Evolutionary conservation across 53 echinoderm and acorn worm genomes (phyloP).

Genomic region (Echinarachnius parma): DNA sequence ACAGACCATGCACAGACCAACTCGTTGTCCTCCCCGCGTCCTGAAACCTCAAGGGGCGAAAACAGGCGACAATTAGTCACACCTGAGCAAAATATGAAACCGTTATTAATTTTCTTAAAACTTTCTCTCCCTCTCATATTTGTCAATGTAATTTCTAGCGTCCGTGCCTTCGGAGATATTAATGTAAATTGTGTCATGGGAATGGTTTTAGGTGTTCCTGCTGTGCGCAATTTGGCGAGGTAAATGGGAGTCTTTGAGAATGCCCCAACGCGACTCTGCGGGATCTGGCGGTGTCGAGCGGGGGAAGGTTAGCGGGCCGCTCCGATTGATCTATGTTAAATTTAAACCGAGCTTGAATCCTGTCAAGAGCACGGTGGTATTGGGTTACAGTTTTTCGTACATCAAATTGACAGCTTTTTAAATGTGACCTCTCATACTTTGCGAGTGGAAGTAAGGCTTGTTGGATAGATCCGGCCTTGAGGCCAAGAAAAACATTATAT

Average conservation of each 20-base stretch:
- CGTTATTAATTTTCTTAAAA: too few species aligned
- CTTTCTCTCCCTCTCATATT: too few species aligned
- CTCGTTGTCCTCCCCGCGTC: too few species aligned
- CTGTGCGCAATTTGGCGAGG: conserved; percentile 11
- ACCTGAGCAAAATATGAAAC: conserved; percentile 14
- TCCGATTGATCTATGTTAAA: too few species aligned
- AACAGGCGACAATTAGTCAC: too few species aligned
- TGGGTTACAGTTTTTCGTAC: background rate
- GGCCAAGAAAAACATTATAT: too few species aligned
- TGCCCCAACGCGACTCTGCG: background rate
- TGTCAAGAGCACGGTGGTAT: background rate
- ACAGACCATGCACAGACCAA: too few species aligned
- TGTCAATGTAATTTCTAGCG: too few species aligned
- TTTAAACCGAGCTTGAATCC: background rate
- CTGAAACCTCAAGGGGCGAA: background rate
- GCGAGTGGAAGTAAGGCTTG: too few species aligned
- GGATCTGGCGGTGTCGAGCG: background rate
- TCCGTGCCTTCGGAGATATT: too few species aligned
- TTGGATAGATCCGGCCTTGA: too few species aligned
- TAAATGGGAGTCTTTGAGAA: conserved; percentile 22
- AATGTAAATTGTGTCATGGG: conserved; percentile 43
- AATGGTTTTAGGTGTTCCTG: conserved; percentile 27
- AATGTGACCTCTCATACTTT: too few species aligned
- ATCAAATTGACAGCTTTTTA: background rate
- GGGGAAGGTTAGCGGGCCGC: background rate